Base-by-base conservation (phyloP, 2,888 invertebrate genomes). In the Metellina segmentata region DNA sequence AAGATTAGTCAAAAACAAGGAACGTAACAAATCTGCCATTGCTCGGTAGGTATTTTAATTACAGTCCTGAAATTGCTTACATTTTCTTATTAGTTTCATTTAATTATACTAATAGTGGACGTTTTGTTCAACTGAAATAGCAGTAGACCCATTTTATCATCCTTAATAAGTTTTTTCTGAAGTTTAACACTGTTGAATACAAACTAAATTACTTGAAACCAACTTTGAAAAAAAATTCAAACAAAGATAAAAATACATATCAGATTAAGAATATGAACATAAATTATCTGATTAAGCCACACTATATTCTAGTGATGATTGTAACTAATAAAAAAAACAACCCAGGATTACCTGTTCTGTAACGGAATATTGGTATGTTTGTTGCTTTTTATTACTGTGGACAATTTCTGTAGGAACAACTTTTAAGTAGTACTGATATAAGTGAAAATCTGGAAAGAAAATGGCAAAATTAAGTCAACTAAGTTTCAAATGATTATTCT, bases 361-460 rank as follows among this genome's bases (percentile, higher is more conserved):
- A 0, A 98, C 98, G 13, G 99, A 97, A 95, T 98, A 99, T 95
- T 99, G 99, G 94, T 97, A 99, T 0, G 98, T 95, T 92, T 95
- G 94, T 82, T 95, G 94, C 69, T 94, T 94, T 51, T 94, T 93
- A 85, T 93, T 92, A 87, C 94, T 94, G 7, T 95, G 95, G 51
- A 94, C 94, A n/a, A 99, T 97, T 94, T 98, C 97, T 0, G 99
- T 99, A 0, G 99, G 98, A 0, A 99, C 99, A 19, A 99, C 97
- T 95, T 99, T 98, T 82, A 99, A 96, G 94, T 98, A 99, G 95
- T 99, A 99, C 94, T 99, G 98, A 95, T 96, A 98, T 78, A 98
- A 95, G 95, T 97, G 97, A 95, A 96, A 97, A 93, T 96, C 97
- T 97, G 94, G 83, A 96, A 94, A 71, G 90, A 95, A 79, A 79